A percentile compares a stretch with the other conserved stretches of the same genome.
phyloP scores from a whole-genome alignment of 2,797 vertebrate species.

The Falco columbarius region DNA sequence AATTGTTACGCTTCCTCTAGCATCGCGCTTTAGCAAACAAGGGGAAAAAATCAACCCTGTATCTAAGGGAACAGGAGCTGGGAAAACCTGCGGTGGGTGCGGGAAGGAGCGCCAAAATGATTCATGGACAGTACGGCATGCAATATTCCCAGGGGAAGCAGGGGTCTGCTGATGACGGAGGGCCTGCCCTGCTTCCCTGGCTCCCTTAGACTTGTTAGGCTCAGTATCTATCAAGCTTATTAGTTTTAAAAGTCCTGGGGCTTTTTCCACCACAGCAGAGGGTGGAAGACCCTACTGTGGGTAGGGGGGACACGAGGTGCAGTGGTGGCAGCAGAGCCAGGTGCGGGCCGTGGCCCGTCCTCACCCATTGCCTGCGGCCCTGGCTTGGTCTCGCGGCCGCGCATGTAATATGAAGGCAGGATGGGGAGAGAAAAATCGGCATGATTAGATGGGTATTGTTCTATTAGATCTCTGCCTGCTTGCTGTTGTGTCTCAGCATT shows the following conservation, averaged over 20 bases:
- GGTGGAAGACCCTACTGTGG: not conserved
- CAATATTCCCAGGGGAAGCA: not conserved
- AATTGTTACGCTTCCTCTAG: not conserved
- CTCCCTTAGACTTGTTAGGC: slow-evolving; percentile 6
- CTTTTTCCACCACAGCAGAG: not conserved
- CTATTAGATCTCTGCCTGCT: slow-evolving; percentile 65
- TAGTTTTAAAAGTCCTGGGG: slow-evolving; percentile 24
- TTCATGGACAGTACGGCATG: not conserved
- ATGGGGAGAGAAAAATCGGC: slow-evolving; percentile 34
- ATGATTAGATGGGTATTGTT: slow-evolving; percentile 74
- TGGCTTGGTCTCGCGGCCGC: not conserved
- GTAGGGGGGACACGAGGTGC: not conserved
- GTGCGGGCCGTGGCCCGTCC: not conserved
- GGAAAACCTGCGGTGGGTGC: not conserved
- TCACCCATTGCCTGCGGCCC: not conserved
- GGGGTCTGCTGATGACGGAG: not conserved
- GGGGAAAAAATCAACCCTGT: not conserved
- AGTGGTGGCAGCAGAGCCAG: not conserved
- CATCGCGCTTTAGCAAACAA: not conserved
- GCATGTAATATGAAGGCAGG: not conserved
- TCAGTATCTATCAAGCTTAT: not conserved
- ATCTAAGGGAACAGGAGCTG: not conserved
- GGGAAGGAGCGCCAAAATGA: not conserved
- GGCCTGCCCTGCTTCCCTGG: not conserved
- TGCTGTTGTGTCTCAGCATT: slow-evolving; percentile 75